Conservation (phyloP, 1,140 invertebrate genomes). For the Drosophila azteca region DNA sequence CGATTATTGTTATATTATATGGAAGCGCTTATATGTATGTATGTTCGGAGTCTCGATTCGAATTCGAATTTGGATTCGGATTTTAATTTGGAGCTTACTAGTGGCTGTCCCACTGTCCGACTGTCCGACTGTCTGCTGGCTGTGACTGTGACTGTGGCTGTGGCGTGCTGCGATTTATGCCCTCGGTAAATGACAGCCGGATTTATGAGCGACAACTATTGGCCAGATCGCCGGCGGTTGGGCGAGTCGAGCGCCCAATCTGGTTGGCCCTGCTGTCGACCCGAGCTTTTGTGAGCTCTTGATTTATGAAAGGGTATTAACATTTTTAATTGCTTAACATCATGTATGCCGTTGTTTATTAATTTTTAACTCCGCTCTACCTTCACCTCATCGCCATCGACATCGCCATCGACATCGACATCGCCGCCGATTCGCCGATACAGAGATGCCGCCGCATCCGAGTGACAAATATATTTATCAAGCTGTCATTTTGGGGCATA, state of each 20-base stretch:
- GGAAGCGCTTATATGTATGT: constrained; percentile 4
- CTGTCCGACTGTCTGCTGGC: constrained; percentile 35
- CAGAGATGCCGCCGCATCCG: constrained; percentile 26
- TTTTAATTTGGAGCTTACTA: constrained; percentile 55
- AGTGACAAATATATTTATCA: constrained; percentile 83
- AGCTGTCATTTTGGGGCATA: constrained; percentile 52
- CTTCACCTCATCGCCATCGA: too few relatives aligned
- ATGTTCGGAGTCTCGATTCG: constrained; percentile 48
- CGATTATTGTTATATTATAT: constrained; percentile 48
- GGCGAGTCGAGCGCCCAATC: constrained; percentile 60
- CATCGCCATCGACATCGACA: too few relatives aligned
- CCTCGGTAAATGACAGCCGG: constrained; percentile 56
- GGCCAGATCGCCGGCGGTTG: constrained; percentile 54
- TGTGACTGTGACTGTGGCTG: constrained; percentile 22
- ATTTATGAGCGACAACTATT: constrained; percentile 82
- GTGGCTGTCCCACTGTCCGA: neutral
- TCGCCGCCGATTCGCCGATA: constrained; percentile 2
- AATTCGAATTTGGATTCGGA: constrained; percentile 72
- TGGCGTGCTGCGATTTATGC: constrained; percentile 58
- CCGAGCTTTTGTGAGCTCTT: constrained; percentile 63
- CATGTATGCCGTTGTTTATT: constrained; percentile 83
- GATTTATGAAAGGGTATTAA: constrained; percentile 83
- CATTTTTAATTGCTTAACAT: constrained; percentile 84
- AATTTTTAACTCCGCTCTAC: constrained; percentile 66
- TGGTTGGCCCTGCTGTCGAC: constrained; percentile 61